phyloP scores from a whole-genome alignment of 2,113 vertebrate genomes.

The Mustela lutreola region DNA sequence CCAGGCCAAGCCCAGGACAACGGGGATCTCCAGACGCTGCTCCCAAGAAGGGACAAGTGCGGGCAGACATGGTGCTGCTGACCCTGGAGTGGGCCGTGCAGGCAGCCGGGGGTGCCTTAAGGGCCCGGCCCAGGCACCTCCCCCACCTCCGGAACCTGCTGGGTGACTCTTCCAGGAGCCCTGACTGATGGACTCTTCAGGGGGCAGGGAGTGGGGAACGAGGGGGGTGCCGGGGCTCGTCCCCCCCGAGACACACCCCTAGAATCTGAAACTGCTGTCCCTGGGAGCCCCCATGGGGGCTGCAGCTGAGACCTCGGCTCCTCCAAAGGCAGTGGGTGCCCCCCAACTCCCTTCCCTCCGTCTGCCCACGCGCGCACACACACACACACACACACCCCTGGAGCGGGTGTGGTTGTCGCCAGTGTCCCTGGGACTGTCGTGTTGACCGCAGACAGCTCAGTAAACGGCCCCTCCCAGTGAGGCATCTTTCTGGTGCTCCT shows the following conservation, averaged over 20 bases:
- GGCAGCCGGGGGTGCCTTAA: not conserved
- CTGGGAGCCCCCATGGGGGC: not conserved
- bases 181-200: not conserved
- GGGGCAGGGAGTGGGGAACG: not conserved
- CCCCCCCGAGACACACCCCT: fast-evolving
- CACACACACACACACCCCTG: no score
- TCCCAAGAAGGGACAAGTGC: not conserved
- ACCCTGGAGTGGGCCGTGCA: not conserved
- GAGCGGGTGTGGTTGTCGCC: not conserved
- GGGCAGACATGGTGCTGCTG: fast-evolving
- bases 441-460: not conserved
- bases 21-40: not conserved
- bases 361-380: not conserved
- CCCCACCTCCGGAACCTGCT: not conserved
- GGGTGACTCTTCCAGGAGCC: not conserved
- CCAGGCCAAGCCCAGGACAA: fast-evolving
- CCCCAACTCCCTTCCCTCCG: conserved; percentile 25
- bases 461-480: not conserved
- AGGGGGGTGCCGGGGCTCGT: not conserved
- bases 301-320: not conserved
- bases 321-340: not conserved
- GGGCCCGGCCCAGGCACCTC: not conserved
- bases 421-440: not conserved
- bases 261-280: not conserved
- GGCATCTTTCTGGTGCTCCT: not conserved